phyloP scores from a whole-genome alignment of 2,888 invertebrate genomes.

The Beris morrisii region DNA sequence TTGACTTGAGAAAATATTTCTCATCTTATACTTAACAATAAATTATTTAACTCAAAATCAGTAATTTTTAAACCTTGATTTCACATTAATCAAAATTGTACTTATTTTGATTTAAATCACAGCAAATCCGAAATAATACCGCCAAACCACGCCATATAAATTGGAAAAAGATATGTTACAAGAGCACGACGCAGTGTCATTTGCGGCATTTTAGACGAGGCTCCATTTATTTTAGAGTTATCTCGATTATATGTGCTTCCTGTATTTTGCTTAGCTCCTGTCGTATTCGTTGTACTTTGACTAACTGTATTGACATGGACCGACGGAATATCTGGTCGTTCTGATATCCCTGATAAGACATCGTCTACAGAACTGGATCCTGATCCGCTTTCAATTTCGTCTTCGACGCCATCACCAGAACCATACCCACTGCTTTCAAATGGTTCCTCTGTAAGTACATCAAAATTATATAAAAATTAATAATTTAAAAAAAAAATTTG shows the following conservation, averaged over 20 bases:
- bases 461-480: neutral
- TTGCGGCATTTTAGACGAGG: slow-evolving; percentile 39
- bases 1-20: slow-evolving; percentile 20
- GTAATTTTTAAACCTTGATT: no score
- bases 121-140: slow-evolving; percentile 80
- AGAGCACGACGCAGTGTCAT: slow-evolving; percentile 55
- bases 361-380: slow-evolving; percentile 50
- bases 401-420: slow-evolving; percentile 66
- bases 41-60: slow-evolving; percentile 10
- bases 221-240: slow-evolving; percentile 37
- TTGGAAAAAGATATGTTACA: slow-evolving; percentile 75
- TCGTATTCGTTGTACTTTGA: slow-evolving; percentile 34
- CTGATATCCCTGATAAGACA: slow-evolving; percentile 36
- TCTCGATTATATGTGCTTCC: neutral
- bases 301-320: slow-evolving; percentile 40
- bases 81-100: slow-evolving; percentile 4
- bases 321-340: slow-evolving; percentile 21
- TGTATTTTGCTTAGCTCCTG: slow-evolving; percentile 46
- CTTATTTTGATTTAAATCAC: slow-evolving; percentile 60
- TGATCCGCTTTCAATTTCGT: slow-evolving; percentile 53
- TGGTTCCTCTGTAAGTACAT: slow-evolving; percentile 57
- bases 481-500: slow-evolving; percentile 38
- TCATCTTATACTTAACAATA: slow-evolving; percentile 26
- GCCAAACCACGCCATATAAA: slow-evolving; percentile 84
- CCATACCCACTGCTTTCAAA: slow-evolving; percentile 71